phyloP scores from a whole-genome alignment of 2,113 vertebrate genomes.

The Tyto alba region DNA sequence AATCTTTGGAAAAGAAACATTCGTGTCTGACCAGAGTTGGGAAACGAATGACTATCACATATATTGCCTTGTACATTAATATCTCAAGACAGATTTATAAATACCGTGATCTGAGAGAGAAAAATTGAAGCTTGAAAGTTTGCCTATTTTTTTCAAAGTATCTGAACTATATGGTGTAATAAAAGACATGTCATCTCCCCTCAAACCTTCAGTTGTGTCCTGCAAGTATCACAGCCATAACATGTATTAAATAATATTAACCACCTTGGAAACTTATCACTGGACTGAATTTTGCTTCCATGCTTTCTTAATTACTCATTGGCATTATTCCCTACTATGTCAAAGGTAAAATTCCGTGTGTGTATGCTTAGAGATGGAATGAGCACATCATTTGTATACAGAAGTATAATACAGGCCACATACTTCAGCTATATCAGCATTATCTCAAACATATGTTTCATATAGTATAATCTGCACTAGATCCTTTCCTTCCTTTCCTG shows the following conservation, averaged over 20 bases:
- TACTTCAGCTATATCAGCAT: background rate
- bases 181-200: background rate
- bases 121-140: background rate
- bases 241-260: background rate
- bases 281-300: background rate
- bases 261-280: background rate
- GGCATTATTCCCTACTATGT: background rate
- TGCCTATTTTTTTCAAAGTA: background rate
- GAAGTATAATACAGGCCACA: background rate
- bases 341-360: background rate
- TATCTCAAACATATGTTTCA: constrained; percentile 19
- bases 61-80: background rate
- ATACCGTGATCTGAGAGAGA: background rate
- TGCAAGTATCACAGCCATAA: background rate
- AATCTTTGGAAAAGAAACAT: background rate
- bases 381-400: background rate
- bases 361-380: background rate
- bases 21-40: background rate
- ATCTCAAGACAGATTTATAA: constrained; percentile 6
- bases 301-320: constrained; percentile 5
- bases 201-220: background rate
- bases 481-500: constrained; percentile 40
- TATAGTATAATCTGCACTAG: constrained; percentile 7
- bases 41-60: background rate
- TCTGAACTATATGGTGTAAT: background rate